Evolutionary conservation across 2,113 vertebrate genomes (phyloP).

Genomic region (Vulpes lagopus): DNA sequence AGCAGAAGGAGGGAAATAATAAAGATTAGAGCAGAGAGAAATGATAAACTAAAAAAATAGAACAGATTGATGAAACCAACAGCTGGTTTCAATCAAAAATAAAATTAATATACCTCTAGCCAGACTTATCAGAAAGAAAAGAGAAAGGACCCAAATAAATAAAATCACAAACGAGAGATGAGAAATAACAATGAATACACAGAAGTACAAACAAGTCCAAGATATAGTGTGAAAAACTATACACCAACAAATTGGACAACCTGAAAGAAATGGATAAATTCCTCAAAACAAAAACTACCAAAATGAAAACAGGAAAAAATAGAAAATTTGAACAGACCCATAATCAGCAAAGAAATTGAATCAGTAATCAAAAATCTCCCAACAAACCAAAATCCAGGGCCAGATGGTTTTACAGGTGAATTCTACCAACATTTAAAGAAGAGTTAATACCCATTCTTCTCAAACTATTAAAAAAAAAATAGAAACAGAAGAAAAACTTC

Average conservation of each 20-base stretch:
- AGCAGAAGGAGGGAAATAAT: background rate
- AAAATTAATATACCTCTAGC: background rate
- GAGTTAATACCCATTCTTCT: background rate
- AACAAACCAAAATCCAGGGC: background rate
- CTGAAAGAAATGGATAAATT: background rate
- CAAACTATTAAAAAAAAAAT: background rate
- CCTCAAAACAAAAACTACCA: background rate
- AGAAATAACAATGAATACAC: background rate
- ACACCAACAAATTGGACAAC: background rate
- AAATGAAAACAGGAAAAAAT: background rate
- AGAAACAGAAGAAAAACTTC: background rate
- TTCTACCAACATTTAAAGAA: background rate
- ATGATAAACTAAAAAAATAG: background rate
- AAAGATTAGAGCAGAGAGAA: background rate
- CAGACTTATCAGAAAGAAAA: background rate
- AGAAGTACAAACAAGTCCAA: background rate
- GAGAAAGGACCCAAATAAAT: background rate
- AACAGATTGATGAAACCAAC: background rate
- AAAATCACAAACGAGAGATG: background rate
- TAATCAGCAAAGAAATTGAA: background rate
- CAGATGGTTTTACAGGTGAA: background rate
- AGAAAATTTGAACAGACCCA: background rate
- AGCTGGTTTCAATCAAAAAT: background rate
- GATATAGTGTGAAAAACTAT: background rate
- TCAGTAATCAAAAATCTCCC: background rate